Percentiles rank a stretch among this genome's conserved stretches.
phyloP scores from a whole-genome alignment of 2,797 vertebrate genomes.

The Eulemur coronatus region DNA sequence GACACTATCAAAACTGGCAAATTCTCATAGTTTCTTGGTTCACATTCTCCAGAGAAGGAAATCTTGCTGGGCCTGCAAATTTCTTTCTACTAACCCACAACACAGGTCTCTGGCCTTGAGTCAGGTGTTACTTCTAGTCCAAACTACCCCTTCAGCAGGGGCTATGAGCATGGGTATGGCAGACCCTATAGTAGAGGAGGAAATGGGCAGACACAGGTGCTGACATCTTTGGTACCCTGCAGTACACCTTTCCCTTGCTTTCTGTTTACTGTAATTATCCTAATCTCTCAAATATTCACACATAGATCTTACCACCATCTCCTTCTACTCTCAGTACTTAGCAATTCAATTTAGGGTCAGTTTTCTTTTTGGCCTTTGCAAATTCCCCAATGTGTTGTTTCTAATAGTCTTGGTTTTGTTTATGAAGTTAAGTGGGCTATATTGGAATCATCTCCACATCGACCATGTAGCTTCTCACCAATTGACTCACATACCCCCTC shows the following conservation, averaged over 20 bases:
- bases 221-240: neutral
- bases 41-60: conserved; percentile 5
- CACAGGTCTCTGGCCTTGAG: neutral
- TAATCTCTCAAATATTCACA: neutral
- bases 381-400: conserved; percentile 16
- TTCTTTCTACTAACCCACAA: neutral
- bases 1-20: neutral
- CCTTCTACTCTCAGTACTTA: neutral
- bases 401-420: conserved; percentile 19
- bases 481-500: neutral
- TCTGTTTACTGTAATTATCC: neutral
- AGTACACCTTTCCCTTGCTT: neutral
- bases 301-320: neutral
- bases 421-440: neutral
- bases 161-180: neutral
- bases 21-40: neutral
- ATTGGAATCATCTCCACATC: neutral
- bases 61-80: neutral
- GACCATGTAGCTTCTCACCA: neutral
- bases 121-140: neutral
- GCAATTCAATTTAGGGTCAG: neutral
- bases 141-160: neutral
- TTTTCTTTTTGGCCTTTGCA: neutral
- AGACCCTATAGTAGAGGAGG: neutral
- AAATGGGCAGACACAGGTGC: neutral